Evolutionary conservation across 1,140 invertebrate species (phyloP).

Genomic region (Hyles euphorbiae): DNA sequence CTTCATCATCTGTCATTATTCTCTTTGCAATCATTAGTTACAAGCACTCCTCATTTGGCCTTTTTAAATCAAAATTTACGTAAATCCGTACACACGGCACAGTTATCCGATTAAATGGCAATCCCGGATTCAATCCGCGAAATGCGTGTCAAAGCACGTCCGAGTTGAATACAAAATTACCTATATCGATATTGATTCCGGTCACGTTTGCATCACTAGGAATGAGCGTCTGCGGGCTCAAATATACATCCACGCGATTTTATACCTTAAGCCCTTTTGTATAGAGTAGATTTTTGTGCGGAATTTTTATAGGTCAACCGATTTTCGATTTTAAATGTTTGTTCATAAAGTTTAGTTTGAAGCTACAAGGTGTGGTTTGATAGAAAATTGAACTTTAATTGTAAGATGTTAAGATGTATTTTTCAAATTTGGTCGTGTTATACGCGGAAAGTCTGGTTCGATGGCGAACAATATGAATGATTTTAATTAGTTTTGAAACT

Average conservation of each 20-base stretch:
- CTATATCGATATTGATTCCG: constrained; percentile 30
- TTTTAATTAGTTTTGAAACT: constrained; percentile 22
- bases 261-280: constrained; percentile 8
- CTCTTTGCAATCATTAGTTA: too few species aligned
- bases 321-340: too few species aligned
- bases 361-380: too few species aligned
- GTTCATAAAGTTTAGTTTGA: too few species aligned
- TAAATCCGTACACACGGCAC: constrained; percentile 15
- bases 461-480: constrained; percentile 15
- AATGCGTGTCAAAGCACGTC: constrained; percentile 31
- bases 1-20: too few species aligned
- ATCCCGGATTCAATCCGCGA: constrained; percentile 35
- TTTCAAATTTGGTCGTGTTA: too few species aligned
- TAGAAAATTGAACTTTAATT: too few species aligned
- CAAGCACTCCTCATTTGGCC: too few species aligned
- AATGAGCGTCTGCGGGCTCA: constrained; percentile 10
- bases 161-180: constrained; percentile 24
- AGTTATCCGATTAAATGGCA: constrained; percentile 2
- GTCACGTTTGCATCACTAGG: constrained; percentile 38
- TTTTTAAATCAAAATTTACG: not conserved
- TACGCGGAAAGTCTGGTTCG: constrained; percentile 5
- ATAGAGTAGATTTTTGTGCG: too few species aligned
- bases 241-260: constrained; percentile 11
- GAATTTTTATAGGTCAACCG: too few species aligned
- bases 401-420: too few species aligned